Evolutionary conservation across 1,140 invertebrate species (phyloP).

Genomic region (Physella acuta): DNA sequence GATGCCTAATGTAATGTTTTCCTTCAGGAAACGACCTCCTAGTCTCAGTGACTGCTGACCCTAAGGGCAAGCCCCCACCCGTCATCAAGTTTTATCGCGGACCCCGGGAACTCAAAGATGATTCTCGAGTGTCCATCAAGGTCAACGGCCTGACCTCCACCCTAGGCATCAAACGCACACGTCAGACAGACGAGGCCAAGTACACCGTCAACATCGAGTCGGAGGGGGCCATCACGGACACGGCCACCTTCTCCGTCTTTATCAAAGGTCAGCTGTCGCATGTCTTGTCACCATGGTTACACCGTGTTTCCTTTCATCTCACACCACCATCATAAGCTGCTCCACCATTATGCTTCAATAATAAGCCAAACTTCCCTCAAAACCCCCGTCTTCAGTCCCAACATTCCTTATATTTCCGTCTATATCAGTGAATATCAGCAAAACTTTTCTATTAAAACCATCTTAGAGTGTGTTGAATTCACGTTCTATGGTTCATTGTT

Average conservation of each 20-base stretch:
- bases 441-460: too few relatives aligned
- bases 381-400: too few relatives aligned
- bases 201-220: slow-evolving; percentile 93
- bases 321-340: too few relatives aligned
- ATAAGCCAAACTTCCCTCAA: too few relatives aligned
- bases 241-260: slow-evolving; percentile 89
- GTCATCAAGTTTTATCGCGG: slow-evolving; percentile 46
- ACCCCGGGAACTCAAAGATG: slow-evolving; percentile 48
- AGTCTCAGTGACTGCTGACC: slow-evolving; percentile 40
- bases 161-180: slow-evolving; percentile 91
- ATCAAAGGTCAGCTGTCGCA: slow-evolving; percentile 84
- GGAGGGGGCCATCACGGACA: slow-evolving; percentile 77
- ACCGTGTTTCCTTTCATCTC: too few relatives aligned
- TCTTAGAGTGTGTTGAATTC: too few relatives aligned
- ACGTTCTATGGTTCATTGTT: too few relatives aligned
- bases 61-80: slow-evolving; percentile 42
- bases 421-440: too few relatives aligned
- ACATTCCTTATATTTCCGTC: too few relatives aligned
- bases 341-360: too few relatives aligned
- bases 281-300: too few relatives aligned
- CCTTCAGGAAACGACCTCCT: slow-evolving; percentile 50
- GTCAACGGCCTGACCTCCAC: slow-evolving; percentile 83
- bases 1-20: too few relatives aligned
- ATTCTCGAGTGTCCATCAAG: slow-evolving; percentile 49
- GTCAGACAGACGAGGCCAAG: slow-evolving; percentile 94